Percentiles rank a stretch among this genome's conserved stretches.
These are phyloP conservation scores for Drepana arcuata DNA, from an alignment of 1,140 invertebrate genomes.

Conservation along the genomic window DNA sequence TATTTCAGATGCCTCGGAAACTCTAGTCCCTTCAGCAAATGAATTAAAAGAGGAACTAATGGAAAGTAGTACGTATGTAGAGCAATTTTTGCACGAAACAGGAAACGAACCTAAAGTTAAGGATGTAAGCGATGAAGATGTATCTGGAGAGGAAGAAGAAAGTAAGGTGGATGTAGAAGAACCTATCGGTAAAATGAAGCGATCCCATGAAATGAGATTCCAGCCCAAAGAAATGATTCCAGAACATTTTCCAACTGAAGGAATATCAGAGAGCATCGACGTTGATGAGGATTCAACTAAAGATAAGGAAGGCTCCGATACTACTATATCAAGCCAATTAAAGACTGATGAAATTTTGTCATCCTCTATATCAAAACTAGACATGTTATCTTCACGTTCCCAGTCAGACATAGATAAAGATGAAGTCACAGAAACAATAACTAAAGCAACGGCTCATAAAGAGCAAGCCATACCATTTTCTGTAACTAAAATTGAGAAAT, in stretches of 20 bases:
- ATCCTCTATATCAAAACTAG: slow-evolving; percentile 60
- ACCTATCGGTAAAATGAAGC: slow-evolving; percentile 82
- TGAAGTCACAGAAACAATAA: slow-evolving; percentile 34
- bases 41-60: slow-evolving; percentile 73
- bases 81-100: slow-evolving; percentile 60
- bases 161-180: slow-evolving; percentile 47
- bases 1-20: slow-evolving; percentile 91
- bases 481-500: slow-evolving; percentile 50
- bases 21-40: slow-evolving; percentile 85
- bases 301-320: slow-evolving; percentile 55
- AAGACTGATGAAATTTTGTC: slow-evolving; percentile 58
- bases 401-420: slow-evolving; percentile 42
- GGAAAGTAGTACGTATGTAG: slow-evolving; percentile 66
- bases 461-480: slow-evolving; percentile 47
- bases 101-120: slow-evolving; percentile 47
- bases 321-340: slow-evolving; percentile 57
- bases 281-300: slow-evolving; percentile 54
- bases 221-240: slow-evolving; percentile 76
- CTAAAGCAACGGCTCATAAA: slow-evolving; percentile 20
- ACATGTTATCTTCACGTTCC: slow-evolving; percentile 47
- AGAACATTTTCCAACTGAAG: slow-evolving; percentile 59
- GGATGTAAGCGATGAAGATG: slow-evolving; percentile 59
- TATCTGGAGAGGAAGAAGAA: slow-evolving; percentile 70
- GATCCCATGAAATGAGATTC: slow-evolving; percentile 92
- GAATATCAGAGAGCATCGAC: slow-evolving; percentile 52